phyloP scores from a whole-genome alignment of 2,113 vertebrate genomes.

The Paralichthys olivaceus region DNA sequence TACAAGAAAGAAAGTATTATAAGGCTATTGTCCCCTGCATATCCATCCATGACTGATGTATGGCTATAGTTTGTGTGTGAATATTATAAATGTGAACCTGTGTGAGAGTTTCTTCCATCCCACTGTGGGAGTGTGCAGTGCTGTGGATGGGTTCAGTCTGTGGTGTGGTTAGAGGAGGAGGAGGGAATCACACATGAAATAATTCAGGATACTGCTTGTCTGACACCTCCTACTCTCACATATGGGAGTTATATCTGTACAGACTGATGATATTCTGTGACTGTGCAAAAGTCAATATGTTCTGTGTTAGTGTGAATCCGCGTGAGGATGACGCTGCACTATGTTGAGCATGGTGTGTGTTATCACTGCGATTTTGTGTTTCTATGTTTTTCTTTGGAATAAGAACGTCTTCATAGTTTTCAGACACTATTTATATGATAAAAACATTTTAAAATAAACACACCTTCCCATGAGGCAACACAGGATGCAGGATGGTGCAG shows the following conservation, averaged over 20 bases:
- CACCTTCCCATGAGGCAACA: neutral
- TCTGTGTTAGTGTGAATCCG: neutral
- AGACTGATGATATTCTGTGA: constrained; percentile 24
- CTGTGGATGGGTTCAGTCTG: constrained; percentile 18
- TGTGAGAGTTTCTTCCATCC: neutral
- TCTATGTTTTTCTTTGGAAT: neutral
- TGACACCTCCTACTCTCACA: constrained; percentile 49
- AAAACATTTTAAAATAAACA: neutral
- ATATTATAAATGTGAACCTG: neutral
- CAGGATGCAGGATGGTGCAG: neutral
- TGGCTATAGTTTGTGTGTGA: neutral
- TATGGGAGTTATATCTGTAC: constrained; percentile 24
- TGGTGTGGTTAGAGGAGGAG: neutral
- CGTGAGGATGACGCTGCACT: neutral
- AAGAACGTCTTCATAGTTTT: neutral
- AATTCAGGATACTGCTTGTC: constrained; percentile 28
- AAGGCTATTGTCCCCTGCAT: constrained; percentile 32
- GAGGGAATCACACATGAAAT: constrained; percentile 26
- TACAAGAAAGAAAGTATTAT: constrained; percentile 33
- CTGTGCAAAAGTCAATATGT: constrained; percentile 24
- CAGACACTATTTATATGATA: neutral
- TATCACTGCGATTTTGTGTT: neutral
- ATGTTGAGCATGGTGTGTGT: neutral
- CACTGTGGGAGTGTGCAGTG: neutral
- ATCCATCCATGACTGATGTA: neutral